Evolutionary conservation across 2,888 invertebrate genomes (phyloP), one percentile per base, ranked within the genome.

Genomic region (Dolichomitus sp.): DNA sequence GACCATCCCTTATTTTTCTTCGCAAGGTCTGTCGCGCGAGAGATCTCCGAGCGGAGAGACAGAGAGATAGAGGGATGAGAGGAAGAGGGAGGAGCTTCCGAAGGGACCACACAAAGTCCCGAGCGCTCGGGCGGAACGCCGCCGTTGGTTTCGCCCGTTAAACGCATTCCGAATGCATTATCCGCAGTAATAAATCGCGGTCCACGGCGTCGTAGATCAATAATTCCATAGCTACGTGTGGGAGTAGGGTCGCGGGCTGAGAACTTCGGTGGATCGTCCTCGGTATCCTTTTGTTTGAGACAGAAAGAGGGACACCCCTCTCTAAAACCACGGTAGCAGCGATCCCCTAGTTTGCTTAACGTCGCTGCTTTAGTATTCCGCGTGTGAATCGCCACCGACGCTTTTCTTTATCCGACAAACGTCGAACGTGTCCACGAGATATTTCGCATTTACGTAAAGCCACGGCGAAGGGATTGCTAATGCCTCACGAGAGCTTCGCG

Each of bases 161-260:
- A 91, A 91, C 89, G 90, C 90, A 91, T 92, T 91, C 89, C 90
- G 88, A 90, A 92, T 91, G 90, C 90, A 92, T 92, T 92, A 91
- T 90, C 90, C 89, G 88, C 85, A 87, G 88, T 88, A 89, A 91
- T 91, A 92, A 92, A 92, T 92, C 90, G 87, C 87, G 81, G 86
- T 81, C 68, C 88, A 88, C 88, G 88, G 89, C 87, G 82, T 85
- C 90, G 88, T 90, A 90, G 91, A 92, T 92, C 92, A 92, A 92
- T 92, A 92, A 91, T 91, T 91, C 88, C 90, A 91, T 91, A 90
- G 88, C 89, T 70, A 61, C 61, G 69, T 75, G 59, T 42, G 78
- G 69, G 78, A 50, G 65, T 50, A 70, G 74, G 69, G 17, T 37
- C 61, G 61, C 63, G 48, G 12, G n/a, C 17, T 57, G 69, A 78